phyloP scores from a whole-genome alignment of 2,797 vertebrate species.

The Cercopithecus diana region DNA sequence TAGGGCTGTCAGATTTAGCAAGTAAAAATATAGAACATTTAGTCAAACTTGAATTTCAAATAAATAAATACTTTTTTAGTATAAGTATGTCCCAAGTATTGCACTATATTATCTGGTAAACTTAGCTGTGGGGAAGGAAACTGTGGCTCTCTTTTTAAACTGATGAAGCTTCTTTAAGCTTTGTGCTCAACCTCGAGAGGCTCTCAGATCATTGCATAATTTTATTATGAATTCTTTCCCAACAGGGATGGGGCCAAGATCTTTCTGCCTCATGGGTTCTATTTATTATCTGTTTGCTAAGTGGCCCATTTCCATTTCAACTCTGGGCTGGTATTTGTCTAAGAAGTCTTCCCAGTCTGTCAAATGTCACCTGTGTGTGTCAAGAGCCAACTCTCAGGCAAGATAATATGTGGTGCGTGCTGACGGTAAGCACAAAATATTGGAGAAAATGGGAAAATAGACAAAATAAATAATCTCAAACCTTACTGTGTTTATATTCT shows the following conservation, averaged over 20 bases:
- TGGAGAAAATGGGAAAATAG: conserved; percentile 42
- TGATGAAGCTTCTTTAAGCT: not conserved
- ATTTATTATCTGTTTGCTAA: conserved; percentile 69
- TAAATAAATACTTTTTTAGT: not conserved
- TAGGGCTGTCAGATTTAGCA: not conserved
- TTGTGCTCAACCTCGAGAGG: not conserved
- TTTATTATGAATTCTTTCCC: conserved; percentile 57
- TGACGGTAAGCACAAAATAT: not conserved
- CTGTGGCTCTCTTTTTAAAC: not conserved
- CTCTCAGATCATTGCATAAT: not conserved
- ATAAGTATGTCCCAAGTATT: not conserved
- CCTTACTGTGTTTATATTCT: not conserved
- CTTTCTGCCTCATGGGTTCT: conserved; percentile 19
- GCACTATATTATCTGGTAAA: not conserved
- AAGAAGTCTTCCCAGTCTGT: conserved; percentile 59
- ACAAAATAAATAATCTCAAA: conserved; percentile 5
- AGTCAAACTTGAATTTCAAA: conserved; percentile 23
- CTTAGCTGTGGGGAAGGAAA: not conserved
- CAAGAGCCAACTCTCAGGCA: conserved; percentile 41
- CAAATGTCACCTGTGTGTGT: conserved; percentile 72
- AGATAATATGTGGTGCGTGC: not conserved
- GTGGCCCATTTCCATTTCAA: conserved; percentile 61
- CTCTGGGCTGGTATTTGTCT: conserved; percentile 66
- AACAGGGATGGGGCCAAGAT: not conserved
- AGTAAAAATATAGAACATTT: conserved; percentile 6